Evolutionary conservation across 2,888 invertebrate species (phyloP), one percentile per base, ranked within the genome.

Genomic region (Stenichneumon culpator): DNA sequence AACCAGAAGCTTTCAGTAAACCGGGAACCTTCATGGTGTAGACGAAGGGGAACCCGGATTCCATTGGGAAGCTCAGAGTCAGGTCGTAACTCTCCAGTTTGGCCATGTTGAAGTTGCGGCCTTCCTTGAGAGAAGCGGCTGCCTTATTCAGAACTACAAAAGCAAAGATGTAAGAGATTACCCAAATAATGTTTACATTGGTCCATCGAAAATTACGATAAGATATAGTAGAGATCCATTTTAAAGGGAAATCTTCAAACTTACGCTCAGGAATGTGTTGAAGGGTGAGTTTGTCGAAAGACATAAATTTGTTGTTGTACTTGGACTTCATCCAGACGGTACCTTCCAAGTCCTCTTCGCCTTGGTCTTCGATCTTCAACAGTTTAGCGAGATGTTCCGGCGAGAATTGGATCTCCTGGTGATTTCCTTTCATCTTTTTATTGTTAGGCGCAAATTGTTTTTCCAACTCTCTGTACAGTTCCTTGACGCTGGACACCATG

Each of bases 41-140:
- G 83, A 96, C 93, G 92, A 96, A 96, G 11, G 97, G 97, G 88
- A 97, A 94, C 92, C 97, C 97, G 89, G 95, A 95, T 82, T 96
- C 96, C n/a, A 96, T 95, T 3, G 97, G 97, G 95, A 97, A 96
- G 93, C 96, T 96, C 22, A 97, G 93, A 14, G 95, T 95, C 9
- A 96, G 94, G 87, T 96, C 95, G 70, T 95, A 94, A 89, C 96
- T 95, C 70, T 94, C 91, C 16, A 96, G 94, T 92, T 96, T 96
- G 63, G 96, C 96, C 93, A 95, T 95, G 90, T 96, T 95, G 88
- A 95, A 94, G 22, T 94, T 90, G 63, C 94, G 93, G 69, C 96
- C 96, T 7, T 95, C 90, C 57, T 93, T 93, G 9, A 96, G 90
- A 16, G 93, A 87, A 74, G 94, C 89, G 85, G 95, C 92, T 80